phyloP scores from a whole-genome alignment of 2,888 invertebrate genomes.

The Horisme vitalbata region DNA sequence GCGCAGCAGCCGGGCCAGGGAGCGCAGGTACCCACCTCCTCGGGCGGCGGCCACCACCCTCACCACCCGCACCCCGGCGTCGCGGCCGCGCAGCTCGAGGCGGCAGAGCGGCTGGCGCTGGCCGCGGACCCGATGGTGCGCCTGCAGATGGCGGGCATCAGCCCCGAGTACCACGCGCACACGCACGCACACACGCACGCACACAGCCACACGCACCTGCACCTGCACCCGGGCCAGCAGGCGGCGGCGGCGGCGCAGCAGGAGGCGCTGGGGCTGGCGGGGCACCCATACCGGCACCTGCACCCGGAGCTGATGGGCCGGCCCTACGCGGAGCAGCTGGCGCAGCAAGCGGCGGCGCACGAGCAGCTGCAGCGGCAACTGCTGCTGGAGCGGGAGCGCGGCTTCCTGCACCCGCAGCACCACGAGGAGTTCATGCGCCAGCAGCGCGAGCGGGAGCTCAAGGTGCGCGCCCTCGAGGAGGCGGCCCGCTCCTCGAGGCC shows the following conservation, averaged over 20 bases:
- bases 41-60: conserved; percentile 70
- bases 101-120: conserved; percentile 90
- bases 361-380: conserved; percentile 94
- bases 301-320: conserved; percentile 91
- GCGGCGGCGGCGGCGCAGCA: conserved; percentile 85
- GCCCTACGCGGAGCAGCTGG: conserved; percentile 91
- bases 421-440: conserved; percentile 85
- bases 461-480: conserved; percentile 93
- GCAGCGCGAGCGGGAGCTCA: conserved; percentile 92
- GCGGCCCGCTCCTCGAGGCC: conserved; percentile 87
- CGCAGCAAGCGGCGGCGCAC: conserved; percentile 91
- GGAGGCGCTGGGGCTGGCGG: conserved; percentile 79
- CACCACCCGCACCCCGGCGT: conserved; percentile 80
- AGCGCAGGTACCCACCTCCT: conserved; percentile 78
- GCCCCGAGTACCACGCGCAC: conserved; percentile 95
- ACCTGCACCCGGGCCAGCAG: conserved; percentile 90
- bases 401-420: conserved; percentile 83
- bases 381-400: conserved; percentile 90
- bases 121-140: conserved; percentile 96
- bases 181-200: conserved; percentile 96
- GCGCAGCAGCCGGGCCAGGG: conserved; percentile 74
- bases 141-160: conserved; percentile 95
- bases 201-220: conserved; percentile 94
- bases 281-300: conserved; percentile 85
- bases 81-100: conserved; percentile 86